These are phyloP conservation scores for Timandra comae DNA, from an alignment of 2,888 invertebrate species.

Conservation along the genomic window DNA sequence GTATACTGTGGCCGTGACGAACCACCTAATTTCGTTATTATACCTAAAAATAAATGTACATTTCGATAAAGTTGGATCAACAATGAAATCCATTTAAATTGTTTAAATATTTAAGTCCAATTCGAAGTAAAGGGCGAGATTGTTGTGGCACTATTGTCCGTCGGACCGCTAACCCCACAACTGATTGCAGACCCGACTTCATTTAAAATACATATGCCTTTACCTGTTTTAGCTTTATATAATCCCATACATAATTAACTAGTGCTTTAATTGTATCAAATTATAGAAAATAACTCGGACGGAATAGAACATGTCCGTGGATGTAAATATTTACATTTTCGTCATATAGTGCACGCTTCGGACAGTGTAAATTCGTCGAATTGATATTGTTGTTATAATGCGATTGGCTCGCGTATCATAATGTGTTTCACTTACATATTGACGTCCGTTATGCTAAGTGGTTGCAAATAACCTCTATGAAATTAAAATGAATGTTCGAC, in stretches of 20 bases:
- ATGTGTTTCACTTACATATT: slow-evolving; percentile 6
- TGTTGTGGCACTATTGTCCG: slow-evolving; percentile 72
- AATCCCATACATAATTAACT: slow-evolving; percentile 19
- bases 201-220: slow-evolving; percentile 65
- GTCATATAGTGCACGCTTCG: too few relatives aligned
- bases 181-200: slow-evolving; percentile 69
- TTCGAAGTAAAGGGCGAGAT: slow-evolving; percentile 71
- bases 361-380: too few relatives aligned
- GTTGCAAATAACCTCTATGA: slow-evolving; percentile 7
- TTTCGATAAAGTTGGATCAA: slow-evolving; percentile 48
- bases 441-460: slow-evolving; percentile 7
- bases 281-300: too few relatives aligned
- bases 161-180: slow-evolving; percentile 56
- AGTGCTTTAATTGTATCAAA: slow-evolving; percentile 14
- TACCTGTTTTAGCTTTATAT: slow-evolving; percentile 41
- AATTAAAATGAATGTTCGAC: slow-evolving; percentile 13
- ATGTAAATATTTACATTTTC: too few relatives aligned
- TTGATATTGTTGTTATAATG: slow-evolving; percentile 7
- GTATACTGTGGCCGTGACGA: too few relatives aligned
- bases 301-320: too few relatives aligned
- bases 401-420: slow-evolving; percentile 2
- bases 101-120: slow-evolving; percentile 75
- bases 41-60: slow-evolving; percentile 36
- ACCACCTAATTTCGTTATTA: too few relatives aligned
- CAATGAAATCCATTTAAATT: slow-evolving; percentile 74